Evolutionary conservation across 2,888 invertebrate species (phyloP).

Genomic region (Papilio gigon): DNA sequence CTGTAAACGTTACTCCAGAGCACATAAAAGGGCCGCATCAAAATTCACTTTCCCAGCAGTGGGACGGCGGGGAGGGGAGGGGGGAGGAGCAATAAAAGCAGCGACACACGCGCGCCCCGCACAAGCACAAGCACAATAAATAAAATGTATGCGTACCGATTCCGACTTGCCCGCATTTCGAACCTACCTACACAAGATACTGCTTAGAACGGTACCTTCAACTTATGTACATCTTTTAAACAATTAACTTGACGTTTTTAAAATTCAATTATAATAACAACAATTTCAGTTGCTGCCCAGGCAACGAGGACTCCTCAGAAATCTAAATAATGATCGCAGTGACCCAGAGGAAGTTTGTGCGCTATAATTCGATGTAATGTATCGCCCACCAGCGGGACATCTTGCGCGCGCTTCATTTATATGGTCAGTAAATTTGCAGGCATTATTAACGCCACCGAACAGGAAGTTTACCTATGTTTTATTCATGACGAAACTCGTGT

Average conservation of each 20-base stretch:
- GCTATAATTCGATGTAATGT: not conserved
- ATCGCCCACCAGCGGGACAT: conserved; percentile 8
- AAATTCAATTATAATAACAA: too few relatives aligned
- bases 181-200: not conserved
- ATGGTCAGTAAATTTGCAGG: conserved; percentile 23
- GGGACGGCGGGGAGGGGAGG: conserved; percentile 49
- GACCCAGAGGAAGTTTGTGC: not conserved
- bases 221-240: not conserved
- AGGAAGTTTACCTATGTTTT: conserved; percentile 59
- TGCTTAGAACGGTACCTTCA: not conserved
- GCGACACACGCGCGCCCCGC: conserved; percentile 53
- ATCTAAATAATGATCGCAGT: not conserved
- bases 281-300: too few relatives aligned
- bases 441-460: conserved; percentile 23
- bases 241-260: too few relatives aligned
- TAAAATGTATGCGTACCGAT: conserved; percentile 53
- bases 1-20: conserved; percentile 64
- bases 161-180: not conserved
- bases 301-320: not conserved
- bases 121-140: conserved; percentile 55
- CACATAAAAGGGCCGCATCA: conserved; percentile 69
- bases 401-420: conserved; percentile 7
- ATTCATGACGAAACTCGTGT: conserved; percentile 72
- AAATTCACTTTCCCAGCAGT: conserved; percentile 74
- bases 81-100: conserved; percentile 56